Base-by-base conservation (phyloP, 2,113 vertebrate species). In the Phrynosoma blainvillii region DNA sequence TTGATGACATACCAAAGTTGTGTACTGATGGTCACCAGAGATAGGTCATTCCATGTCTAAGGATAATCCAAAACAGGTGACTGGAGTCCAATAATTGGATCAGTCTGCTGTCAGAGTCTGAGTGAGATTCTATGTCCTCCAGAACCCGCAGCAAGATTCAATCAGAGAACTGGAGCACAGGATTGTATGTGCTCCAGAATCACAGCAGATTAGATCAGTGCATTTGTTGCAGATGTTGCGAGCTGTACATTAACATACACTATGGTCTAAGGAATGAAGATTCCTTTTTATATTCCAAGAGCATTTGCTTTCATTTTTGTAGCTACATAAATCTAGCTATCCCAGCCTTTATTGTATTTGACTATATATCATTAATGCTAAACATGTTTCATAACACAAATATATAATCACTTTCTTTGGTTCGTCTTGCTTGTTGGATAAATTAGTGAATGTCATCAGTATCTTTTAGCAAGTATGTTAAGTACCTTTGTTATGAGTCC, bases 111-210 rank as follows among this genome's bases (percentile, higher is more conserved):
- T 62, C 54, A 62, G 23, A 74, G 59, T 81, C 10, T 65, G 79
- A 81, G n/a, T 65, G 23, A 40, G 62, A 81, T 40, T 65, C 56
- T 36, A 54, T 56, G 52, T 74, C 68, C 42, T 74, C 52, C 47
- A 84, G 66, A 73, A 84, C n/a, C 70, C 70, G 36, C 47, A 84
- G 21, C 30, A 74, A 62, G 82, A 59, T 14, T 84, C 70, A 70
- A 84, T 74, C 13, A 74, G 82, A 74, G 47, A 32, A 74, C 14
- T 74, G 30, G 11, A 54, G n/a, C 56, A 18, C 8, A 18, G n/a
- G 18, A 56, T 54, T 74, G 16, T 74, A 14, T 8, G 18, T 8
- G 66, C 73, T 56, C 82, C 47, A 84, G 47, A 54, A 3, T n/a
- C 47, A 84, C 42, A 4, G 71, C 68, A 56, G 52, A 84, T 71